Evolutionary conservation across 35 echinoderm and acorn worm genomes (phyloP), one percentile per base, ranked within the genome.

Genomic region (Stichopus chloronotus): DNA sequence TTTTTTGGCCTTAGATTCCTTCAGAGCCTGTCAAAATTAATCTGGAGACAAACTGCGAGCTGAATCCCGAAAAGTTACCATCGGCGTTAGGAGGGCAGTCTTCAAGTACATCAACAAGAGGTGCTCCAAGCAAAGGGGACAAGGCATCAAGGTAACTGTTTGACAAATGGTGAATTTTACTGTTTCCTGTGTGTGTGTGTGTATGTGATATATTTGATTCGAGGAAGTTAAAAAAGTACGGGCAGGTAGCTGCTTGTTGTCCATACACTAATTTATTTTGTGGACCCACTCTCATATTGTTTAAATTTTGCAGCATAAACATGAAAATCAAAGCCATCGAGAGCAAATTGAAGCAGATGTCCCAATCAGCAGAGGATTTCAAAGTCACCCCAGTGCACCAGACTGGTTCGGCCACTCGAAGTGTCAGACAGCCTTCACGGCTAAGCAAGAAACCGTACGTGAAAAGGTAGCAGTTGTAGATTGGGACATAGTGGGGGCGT

Each of bases 241-340:
- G 30, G 30, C 0, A 43, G 30, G 30, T 0, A 43, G 30, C 30
- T 3, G 30, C 30, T 43, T 43, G 30, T 43, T 1, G 30, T 43
- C 30, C 30, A 0, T 43, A 43, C 30, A 43, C 30, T 43, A 43
- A 43, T 43, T 43, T 3, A 43, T 43, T 43, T 43, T 43, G 1
- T 43, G 1, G 3, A 43, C 30, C 30, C 30, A 43, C 30, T 43
- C 30, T 43, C 30, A 43, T 43, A 43, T 43, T 3, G 30, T 43
- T 43, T 43, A 43, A 43, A 43, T 43, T 43, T 43, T 43, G 30
- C 43, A 93, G 92, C 21, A 57, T 86, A n/a, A 86, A 93, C 83
- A 20, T 87, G 83, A 93, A 93, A 21, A 93, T 93, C 58, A 85
- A 87, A 87, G 92, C 92, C 57, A 86, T 93, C 24, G 92, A 93